Base-by-base conservation (phyloP, 2,888 invertebrate genomes). In the Acanthococcus lagerstroemiae region DNA sequence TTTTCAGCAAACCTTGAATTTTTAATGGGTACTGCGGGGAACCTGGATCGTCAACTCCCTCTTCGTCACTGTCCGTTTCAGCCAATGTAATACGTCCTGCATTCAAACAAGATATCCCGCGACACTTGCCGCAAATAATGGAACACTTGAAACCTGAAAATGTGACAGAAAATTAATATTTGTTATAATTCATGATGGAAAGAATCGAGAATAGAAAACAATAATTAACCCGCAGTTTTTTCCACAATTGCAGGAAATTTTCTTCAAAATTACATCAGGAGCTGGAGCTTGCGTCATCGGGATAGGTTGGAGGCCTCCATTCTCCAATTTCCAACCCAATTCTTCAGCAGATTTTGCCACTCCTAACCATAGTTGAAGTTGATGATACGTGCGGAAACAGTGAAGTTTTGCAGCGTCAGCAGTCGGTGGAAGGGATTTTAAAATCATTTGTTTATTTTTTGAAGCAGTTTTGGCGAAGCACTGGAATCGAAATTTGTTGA, bases 351-450 rank as follows among this genome's bases (percentile, higher is more conserved):
- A 24, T 56, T 27, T 19, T 30, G 12, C 30, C 24, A 24, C 9
- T 19, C 46, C 67, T 50, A 27, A 17, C 55, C 60, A 66, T 17
- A 55, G 24, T 55, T 61, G 68, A 21, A 68, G 21, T 54, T 68
- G 60, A 19, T 65, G 60, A 30, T 67, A 67, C 22, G 54, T 55
- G 50, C 60, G 22, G 17, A 57, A 65, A n/a, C 44, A 57, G 27
- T 68, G 67, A 24, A 48, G 26, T 21, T 46, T 37, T 17, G 66
- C 66, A 54, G 66, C 66, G 21, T 48, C 45, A 30, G 45, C 30
- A 12, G 54, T 67, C 4, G 67, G 63, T 50, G 66, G 68, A 37
- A 63, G 55, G 19, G 68, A 55, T 24, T 55, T 19, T 54, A 46
- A 19, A 4, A 4, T 7, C 6, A 21, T 21, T 19, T 50, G n/a